Base-by-base conservation (phyloP, 2,113 vertebrate genomes). In the Carettochelys insculpta region DNA sequence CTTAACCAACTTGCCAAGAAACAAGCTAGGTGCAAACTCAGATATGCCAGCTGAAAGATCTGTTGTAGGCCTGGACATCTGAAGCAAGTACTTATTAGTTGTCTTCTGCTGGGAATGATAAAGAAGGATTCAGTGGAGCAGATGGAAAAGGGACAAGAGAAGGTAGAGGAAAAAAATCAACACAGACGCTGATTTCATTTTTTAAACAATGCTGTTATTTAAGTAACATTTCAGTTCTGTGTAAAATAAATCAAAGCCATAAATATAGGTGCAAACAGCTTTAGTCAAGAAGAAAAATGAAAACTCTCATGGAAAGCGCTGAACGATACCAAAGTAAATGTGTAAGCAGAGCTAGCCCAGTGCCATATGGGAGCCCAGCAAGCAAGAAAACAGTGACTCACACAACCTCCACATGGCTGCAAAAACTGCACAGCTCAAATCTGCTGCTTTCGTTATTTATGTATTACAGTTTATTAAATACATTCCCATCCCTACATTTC, bases 381-480 rank as follows among this genome's bases (percentile, higher is more conserved):
- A 56, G 3, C 51, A 34, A 75, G 11, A 78, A 90, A 93, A 41
- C 10, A 27, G 22, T 92, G 38, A 83, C 56, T 95, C 29, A 41
- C 20, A 34, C 34, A 86, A 88, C 29, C 5, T 84, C 47, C 58
- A 88, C 11, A n/a, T 80, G 61, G 27, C 45, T n/a, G 82, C 73
- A 76, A 14, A 75, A 83, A 34, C 50, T 82, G 27, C 76, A 88
- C 51, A 14, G 34, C 88, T 88, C 61, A 80, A 82, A 90, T 80
- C 56, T 82, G 52, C 47, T 77, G 2, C 34, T 86, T 86, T 51
- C 12, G 41, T 92, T 94, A 84, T 94, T 92, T 90, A 78, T 65
- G 14, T n/a, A 68, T 76, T 17, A 3, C 41, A 29, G 25, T 77
- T 92, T 65, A 71, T 94, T 17, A 91, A 88, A 85, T 85, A 91